Conservation (phyloP, 2,888 invertebrate genomes). For the Cryptocephalus primarius region DNA sequence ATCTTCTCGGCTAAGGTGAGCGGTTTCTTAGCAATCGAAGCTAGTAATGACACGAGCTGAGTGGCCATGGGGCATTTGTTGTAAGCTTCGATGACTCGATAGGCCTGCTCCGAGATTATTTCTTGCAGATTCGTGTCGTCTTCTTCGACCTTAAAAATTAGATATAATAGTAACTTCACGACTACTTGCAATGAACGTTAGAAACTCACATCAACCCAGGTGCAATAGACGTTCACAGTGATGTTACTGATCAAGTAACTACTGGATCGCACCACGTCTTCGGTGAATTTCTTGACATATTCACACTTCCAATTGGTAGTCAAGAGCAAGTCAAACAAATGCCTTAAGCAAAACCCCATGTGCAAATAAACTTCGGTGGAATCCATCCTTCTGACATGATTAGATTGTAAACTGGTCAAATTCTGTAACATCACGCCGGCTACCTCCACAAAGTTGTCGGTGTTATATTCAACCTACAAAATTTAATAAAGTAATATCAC, state of each 20-base stretch:
- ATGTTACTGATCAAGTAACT: slow-evolving; percentile 23
- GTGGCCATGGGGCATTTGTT: slow-evolving; percentile 23
- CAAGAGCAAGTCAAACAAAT: slow-evolving; percentile 24
- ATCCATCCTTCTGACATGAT: slow-evolving; percentile 19
- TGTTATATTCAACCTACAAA: slow-evolving; percentile 18
- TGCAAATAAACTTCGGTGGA: slow-evolving; percentile 21
- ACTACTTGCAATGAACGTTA: not conserved
- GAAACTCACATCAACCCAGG: slow-evolving; percentile 32
- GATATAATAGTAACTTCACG: not conserved
- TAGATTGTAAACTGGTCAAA: slow-evolving; percentile 18
- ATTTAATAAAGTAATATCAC: too few relatives aligned
- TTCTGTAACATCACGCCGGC: slow-evolving; percentile 21
- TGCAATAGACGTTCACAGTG: slow-evolving; percentile 28
- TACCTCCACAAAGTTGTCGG: slow-evolving; percentile 17
- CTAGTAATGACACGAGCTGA: slow-evolving; percentile 24
- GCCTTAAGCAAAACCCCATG: slow-evolving; percentile 25
- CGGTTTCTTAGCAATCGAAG: slow-evolving; percentile 28
- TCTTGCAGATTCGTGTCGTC: slow-evolving; percentile 25
- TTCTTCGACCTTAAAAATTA: slow-evolving; percentile 19
- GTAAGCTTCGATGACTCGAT: slow-evolving; percentile 26
- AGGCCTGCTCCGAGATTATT: slow-evolving; percentile 26
- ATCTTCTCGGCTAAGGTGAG: slow-evolving; percentile 28
- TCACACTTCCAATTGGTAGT: slow-evolving; percentile 13
- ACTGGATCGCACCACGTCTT: slow-evolving; percentile 19
- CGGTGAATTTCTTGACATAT: slow-evolving; percentile 17